Percentiles rank a stretch among this genome's conserved stretches.
phyloP scores from a whole-genome alignment of 2,888 invertebrate genomes.

The Acanthosepion esculentum region DNA sequence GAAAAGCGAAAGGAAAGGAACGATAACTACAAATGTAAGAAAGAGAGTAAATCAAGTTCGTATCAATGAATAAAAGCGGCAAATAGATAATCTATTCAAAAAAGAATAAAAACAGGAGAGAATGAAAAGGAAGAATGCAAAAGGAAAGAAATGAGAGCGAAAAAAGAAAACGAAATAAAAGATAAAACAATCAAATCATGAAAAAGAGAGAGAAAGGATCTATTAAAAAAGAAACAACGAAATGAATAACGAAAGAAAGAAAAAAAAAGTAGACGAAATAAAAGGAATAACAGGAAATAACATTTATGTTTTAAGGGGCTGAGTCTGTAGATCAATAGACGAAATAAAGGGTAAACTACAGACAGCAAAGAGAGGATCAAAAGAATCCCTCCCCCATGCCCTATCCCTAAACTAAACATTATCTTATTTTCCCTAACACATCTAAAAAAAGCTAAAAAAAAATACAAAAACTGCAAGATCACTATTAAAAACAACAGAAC shows the following conservation, averaged over 20 bases:
- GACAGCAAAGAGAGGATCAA: background rate
- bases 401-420: background rate
- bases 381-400: background rate
- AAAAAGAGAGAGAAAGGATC: background rate
- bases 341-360: background rate
- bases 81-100: too few relatives aligned
- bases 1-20: background rate
- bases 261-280: background rate
- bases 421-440: background rate
- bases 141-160: background rate
- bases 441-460: background rate
- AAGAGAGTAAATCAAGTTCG: too few relatives aligned
- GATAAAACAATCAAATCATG: background rate
- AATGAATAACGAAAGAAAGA: background rate
- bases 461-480: background rate
- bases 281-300: background rate
- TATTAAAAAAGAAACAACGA: background rate
- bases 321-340: background rate
- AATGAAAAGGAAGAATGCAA: background rate
- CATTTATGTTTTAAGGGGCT: background rate
- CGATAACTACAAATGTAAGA: too few relatives aligned
- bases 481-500: background rate
- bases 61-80: too few relatives aligned
- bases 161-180: background rate
- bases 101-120: too few relatives aligned